A percentile compares a stretch with the other conserved stretches of the same genome.
Conservation (phyloP, 1,140 invertebrate species). For the Ganaspis sp. region DNA sequence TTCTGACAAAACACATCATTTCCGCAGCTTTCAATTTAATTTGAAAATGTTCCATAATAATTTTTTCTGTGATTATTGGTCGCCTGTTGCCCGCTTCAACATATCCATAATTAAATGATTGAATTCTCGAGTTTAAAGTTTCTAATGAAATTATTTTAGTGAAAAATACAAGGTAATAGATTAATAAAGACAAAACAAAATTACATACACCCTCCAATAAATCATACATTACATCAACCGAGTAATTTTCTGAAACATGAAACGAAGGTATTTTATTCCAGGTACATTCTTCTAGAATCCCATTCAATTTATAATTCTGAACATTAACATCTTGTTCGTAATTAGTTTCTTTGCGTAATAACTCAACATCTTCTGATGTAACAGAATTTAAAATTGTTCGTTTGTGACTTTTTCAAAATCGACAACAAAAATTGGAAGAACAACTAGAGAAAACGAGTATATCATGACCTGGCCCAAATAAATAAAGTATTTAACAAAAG, state of each 20-base stretch:
- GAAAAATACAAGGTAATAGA: conserved; percentile 46
- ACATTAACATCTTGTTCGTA: conserved; percentile 43
- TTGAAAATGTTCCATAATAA: conserved; percentile 36
- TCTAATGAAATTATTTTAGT: conserved; percentile 37
- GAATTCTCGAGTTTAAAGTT: conserved; percentile 36
- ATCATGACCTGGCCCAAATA: too few relatives aligned
- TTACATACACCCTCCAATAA: conserved; percentile 49
- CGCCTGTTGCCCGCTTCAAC: conserved; percentile 43
- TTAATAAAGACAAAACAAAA: conserved; percentile 48
- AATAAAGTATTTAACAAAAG: too few relatives aligned
- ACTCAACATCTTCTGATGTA: conserved; percentile 34
- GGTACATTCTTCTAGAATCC: conserved; percentile 47
- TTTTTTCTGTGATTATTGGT: conserved; percentile 33
- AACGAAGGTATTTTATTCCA: conserved; percentile 53
- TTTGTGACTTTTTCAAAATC: conserved; percentile 50
- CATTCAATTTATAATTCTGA: conserved; percentile 41
- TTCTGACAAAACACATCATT: conserved; percentile 47
- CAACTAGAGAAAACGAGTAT: conserved; percentile 49
- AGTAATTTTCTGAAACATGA: conserved; percentile 49
- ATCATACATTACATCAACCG: conserved; percentile 57
- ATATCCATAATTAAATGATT: conserved; percentile 45
- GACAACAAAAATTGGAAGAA: conserved; percentile 50
- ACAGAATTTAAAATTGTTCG: conserved; percentile 13
- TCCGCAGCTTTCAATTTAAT: conserved; percentile 44
- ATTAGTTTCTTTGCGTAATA: conserved; percentile 41